These are phyloP conservation scores for Lamellibrachia satsuma DNA, from an alignment of 2,888 invertebrate species.

Conservation along the genomic window DNA sequence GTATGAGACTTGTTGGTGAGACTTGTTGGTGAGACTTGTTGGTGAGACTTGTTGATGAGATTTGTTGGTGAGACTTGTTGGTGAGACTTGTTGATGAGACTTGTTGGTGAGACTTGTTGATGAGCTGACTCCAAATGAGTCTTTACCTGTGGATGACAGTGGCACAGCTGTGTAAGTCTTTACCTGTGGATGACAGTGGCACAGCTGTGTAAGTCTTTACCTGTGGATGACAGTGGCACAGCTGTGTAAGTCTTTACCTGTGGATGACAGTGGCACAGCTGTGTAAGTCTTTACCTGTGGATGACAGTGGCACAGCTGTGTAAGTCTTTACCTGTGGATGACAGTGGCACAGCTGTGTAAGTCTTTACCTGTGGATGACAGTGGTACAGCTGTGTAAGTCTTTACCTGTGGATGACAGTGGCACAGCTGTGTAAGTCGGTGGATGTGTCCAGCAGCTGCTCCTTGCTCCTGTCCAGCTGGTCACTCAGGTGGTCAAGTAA, in stretches of 20 bases:
- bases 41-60: too few relatives aligned
- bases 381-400: neutral
- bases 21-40: too few relatives aligned
- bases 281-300: constrained; percentile 50
- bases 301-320: constrained; percentile 48
- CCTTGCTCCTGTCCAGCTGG: constrained; percentile 51
- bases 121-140: too few relatives aligned
- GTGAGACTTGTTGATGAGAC: too few relatives aligned
- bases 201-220: constrained; percentile 46
- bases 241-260: constrained; percentile 47
- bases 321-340: constrained; percentile 53
- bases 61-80: too few relatives aligned
- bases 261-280: constrained; percentile 51
- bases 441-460: constrained; percentile 45
- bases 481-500: constrained; percentile 52
- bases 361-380: constrained; percentile 35
- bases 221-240: constrained; percentile 52
- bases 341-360: constrained; percentile 46
- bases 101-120: too few relatives aligned
- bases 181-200: constrained; percentile 53
- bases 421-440: constrained; percentile 44
- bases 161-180: constrained; percentile 44
- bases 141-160: constrained; percentile 49
- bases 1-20: too few relatives aligned
- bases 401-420: constrained; percentile 55